Conservation (phyloP, 2,113 vertebrate genomes). For the Burhinus oedicnemus region DNA sequence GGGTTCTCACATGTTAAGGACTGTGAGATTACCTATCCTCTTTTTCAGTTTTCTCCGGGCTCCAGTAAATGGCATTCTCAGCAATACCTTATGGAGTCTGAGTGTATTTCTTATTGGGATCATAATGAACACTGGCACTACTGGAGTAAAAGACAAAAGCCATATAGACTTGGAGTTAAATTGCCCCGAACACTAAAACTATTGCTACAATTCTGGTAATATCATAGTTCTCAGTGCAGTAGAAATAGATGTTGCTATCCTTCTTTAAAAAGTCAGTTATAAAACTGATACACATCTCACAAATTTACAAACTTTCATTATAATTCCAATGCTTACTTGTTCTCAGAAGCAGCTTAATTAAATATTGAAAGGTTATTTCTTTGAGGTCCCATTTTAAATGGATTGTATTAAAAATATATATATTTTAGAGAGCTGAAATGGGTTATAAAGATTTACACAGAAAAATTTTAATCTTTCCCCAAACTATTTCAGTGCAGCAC, state of each 20-base stretch:
- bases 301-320: conserved; percentile 15
- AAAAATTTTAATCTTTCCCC: not conserved
- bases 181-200: not conserved
- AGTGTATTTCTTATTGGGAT: not conserved
- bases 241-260: not conserved
- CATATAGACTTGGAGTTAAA: not conserved
- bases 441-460: not conserved
- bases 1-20: not conserved
- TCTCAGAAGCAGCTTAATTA: conserved; percentile 23
- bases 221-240: not conserved
- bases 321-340: not conserved
- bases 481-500: not conserved
- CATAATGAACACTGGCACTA: not conserved
- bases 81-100: not conserved
- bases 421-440: not conserved
- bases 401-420: not conserved
- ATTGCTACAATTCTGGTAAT: not conserved
- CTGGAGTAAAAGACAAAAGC: not conserved
- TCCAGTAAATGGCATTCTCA: not conserved
- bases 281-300: not conserved
- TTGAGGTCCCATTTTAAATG: not conserved
- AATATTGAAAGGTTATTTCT: conserved; percentile 5
- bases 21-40: not conserved
- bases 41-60: not conserved
- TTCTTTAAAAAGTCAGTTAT: not conserved